Percentiles rank a stretch among this genome's conserved stretches.
phyloP scores from a whole-genome alignment of 2,888 invertebrate genomes.

The Trissolcus japonicus region DNA sequence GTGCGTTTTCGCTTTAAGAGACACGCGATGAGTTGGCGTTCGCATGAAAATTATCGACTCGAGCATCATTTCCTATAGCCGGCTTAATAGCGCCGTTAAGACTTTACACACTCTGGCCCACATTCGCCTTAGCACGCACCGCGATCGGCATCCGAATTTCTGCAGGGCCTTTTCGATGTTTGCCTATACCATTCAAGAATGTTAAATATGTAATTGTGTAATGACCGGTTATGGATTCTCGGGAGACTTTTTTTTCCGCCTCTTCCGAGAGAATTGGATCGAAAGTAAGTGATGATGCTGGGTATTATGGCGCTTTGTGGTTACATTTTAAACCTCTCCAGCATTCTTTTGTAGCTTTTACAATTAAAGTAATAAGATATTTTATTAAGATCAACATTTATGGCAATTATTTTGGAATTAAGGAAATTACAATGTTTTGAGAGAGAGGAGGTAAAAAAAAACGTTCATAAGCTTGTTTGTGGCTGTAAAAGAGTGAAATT shows the following conservation, averaged over 20 bases:
- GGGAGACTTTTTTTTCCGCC: not conserved
- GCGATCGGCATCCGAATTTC: constrained; percentile 63
- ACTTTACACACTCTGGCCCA: constrained; percentile 40
- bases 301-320: not conserved
- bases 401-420: too few species aligned
- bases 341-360: too few species aligned
- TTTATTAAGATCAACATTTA: too few species aligned
- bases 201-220: constrained; percentile 34
- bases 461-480: too few species aligned
- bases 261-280: constrained; percentile 5
- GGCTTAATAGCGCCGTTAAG: constrained; percentile 20
- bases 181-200: constrained; percentile 37
- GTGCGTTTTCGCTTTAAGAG: constrained; percentile 55
- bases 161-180: constrained; percentile 45
- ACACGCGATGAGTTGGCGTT: constrained; percentile 57
- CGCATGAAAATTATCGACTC: constrained; percentile 50
- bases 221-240: constrained; percentile 21
- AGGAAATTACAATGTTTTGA: too few species aligned
- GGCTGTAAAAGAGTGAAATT: too few species aligned
- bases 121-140: constrained; percentile 48
- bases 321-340: constrained; percentile 2
- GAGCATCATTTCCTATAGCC: constrained; percentile 42
- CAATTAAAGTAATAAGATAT: too few species aligned
- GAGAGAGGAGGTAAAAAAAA: too few species aligned
- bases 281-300: constrained; percentile 10